Percentiles rank a stretch among this genome's conserved stretches.
Conservation (phyloP, 2,888 invertebrate species). For the Drosophila barbarae region DNA sequence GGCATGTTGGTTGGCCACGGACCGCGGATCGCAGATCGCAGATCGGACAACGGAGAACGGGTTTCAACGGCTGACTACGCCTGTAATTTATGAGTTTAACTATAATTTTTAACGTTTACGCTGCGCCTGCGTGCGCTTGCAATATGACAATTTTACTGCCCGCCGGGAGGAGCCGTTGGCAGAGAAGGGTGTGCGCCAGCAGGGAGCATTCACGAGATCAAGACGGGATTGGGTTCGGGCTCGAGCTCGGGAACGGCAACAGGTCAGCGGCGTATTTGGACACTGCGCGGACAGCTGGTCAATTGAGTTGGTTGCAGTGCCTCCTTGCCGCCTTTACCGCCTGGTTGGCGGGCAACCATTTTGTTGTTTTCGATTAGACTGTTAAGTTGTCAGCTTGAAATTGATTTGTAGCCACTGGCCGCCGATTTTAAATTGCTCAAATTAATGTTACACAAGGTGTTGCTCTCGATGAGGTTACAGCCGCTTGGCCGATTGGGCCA, state of each 20-base stretch:
- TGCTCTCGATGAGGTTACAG: conserved; percentile 44
- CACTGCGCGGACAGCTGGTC: conserved; percentile 71
- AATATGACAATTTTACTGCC: conserved; percentile 67
- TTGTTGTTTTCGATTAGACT: conserved; percentile 75
- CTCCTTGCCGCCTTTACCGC: conserved; percentile 3
- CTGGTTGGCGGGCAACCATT: conserved; percentile 63
- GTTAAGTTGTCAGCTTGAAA: conserved; percentile 76
- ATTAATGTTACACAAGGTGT: conserved; percentile 65
- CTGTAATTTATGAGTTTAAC: conserved; percentile 76
- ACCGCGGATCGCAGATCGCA: conserved; percentile 37
- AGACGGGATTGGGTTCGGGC: conserved; percentile 7
- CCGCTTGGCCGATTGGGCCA: conserved; percentile 6
- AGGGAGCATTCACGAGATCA: conserved; percentile 13
- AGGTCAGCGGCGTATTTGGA: conserved; percentile 61
- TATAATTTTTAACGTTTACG: conserved; percentile 77
- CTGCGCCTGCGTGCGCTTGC: conserved; percentile 76
- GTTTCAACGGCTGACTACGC: conserved; percentile 66
- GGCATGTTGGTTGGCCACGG: conserved; percentile 37
- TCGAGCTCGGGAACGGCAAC: conserved; percentile 12
- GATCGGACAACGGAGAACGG: conserved; percentile 38
- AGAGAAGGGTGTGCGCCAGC: conserved; percentile 18
- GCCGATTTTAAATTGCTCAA: conserved; percentile 43
- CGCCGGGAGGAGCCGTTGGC: conserved; percentile 5
- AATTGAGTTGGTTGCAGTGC: conserved; percentile 63
- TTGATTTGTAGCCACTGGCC: conserved; percentile 72